Evolutionary conservation across 2,797 vertebrate genomes (phyloP), one percentile per base, ranked within the genome.

Genomic region (Galago senegalensis): DNA sequence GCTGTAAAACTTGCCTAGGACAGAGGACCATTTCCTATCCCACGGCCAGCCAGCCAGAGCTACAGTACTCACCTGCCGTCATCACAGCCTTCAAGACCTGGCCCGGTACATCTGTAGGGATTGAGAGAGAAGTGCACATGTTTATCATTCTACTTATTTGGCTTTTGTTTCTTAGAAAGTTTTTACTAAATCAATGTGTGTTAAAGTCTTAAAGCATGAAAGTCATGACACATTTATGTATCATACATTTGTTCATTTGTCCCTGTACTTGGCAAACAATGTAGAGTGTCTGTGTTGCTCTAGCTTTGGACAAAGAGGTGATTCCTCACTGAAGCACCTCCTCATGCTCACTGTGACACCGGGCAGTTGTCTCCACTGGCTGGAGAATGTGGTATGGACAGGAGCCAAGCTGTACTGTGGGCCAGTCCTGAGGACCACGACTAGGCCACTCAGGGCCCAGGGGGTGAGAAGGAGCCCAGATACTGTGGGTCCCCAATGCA

Each of bases 51-150:
- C 49, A 53, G 49, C 17, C 49, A 69, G 43, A 93, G 60, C 82
- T 60, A 3, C 65, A 95, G 92, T 80, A 98, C 98, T 99, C 96
- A 99, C 99, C 98, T 95, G 0, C 95, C 97, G 17, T 95, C 97
- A 18, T 95, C 75, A 95, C 99, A 99, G 90, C 98, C 99, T 87
- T 98, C 98, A 60, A 99, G 98, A 95, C 99, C 99, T 67, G 99
- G 99, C 20, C 99, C 99, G 20, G 94, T 97, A 97, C 99, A 99
- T 96, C 99, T 99, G 98, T 83, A 94, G 98, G 98, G 77, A 98
- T 87, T 98, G 86, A 95, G 53, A 91, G 75, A 95, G 0, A 0
- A 72, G 80, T 17, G 84, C 40, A 72, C 7, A 58, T 27, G 93
- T 85, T 58, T 34, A 29, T 85, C 17, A 18, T 25, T 85, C 10